Evolutionary conservation across 2,797 vertebrate genomes (phyloP).

Genomic region (Pseudomugil gertrudae): DNA sequence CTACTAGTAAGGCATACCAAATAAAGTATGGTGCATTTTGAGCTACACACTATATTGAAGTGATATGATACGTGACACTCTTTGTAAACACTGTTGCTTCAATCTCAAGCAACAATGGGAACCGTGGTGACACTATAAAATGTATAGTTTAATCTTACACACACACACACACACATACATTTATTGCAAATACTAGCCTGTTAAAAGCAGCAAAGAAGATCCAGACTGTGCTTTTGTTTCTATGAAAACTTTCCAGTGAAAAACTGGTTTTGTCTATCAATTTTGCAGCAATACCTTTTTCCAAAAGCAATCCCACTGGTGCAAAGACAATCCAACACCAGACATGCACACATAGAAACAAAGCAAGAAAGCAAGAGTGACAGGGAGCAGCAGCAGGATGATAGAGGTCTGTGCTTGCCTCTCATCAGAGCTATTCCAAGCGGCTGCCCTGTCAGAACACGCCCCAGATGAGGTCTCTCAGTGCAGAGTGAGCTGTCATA

Average conservation of each 20-base stretch:
- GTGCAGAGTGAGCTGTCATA: constrained; percentile 73
- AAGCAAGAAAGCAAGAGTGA: constrained; percentile 59
- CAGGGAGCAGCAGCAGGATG: constrained; percentile 60
- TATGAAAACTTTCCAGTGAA: neutral
- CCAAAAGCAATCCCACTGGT: neutral
- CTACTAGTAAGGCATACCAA: no score
- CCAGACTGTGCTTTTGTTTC: neutral
- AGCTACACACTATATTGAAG: neutral
- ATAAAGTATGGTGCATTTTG: neutral
- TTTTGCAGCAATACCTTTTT: constrained; percentile 1
- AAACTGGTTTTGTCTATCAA: neutral
- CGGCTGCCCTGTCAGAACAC: constrained; percentile 72
- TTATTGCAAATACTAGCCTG: neutral
- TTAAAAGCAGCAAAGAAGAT: neutral
- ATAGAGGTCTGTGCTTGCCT: constrained; percentile 62
- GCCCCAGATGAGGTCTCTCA: constrained; percentile 73
- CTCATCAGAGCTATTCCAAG: constrained; percentile 74
- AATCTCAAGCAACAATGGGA: neutral
- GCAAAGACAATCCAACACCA: constrained; percentile 20
- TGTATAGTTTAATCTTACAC: neutral
- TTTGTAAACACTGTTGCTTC: neutral
- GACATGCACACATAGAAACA: constrained; percentile 27
- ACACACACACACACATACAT: neutral
- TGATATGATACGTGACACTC: neutral
- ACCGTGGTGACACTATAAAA: neutral